A percentile compares a stretch with the other conserved stretches of the same genome.
Evolutionary conservation across 2,888 invertebrate genomes (phyloP).

Genomic region (Cryptus armator): DNA sequence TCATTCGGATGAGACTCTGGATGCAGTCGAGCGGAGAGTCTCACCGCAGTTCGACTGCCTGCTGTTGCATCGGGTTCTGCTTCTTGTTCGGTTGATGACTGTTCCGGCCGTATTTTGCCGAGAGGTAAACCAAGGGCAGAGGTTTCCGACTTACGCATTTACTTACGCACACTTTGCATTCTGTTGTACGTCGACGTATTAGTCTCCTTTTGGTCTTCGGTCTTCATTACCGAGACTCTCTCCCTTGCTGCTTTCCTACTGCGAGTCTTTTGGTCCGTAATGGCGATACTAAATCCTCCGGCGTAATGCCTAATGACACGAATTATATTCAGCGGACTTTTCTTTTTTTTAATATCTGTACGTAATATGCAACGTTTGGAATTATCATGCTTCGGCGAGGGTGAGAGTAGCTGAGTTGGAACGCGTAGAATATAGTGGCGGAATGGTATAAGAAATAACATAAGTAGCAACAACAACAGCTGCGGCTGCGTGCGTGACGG

Average conservation of each 20-base stretch:
- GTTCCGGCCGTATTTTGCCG: background rate
- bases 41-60: background rate
- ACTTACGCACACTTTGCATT: constrained; percentile 32
- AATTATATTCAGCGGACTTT: constrained; percentile 42
- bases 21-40: background rate
- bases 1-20: background rate
- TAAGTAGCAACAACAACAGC: constrained; percentile 37
- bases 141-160: constrained; percentile 11
- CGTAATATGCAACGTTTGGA: background rate
- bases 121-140: constrained; percentile 31
- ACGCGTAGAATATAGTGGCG: background rate
- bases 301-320: constrained; percentile 53
- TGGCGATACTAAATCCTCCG: constrained; percentile 46
- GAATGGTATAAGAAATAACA: constrained; percentile 1
- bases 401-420: background rate
- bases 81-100: constrained; percentile 5
- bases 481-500: constrained; percentile 57
- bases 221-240: background rate
- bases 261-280: background rate
- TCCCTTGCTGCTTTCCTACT: background rate
- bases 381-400: constrained; percentile 8
- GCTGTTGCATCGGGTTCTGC: background rate
- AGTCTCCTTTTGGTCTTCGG: background rate
- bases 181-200: background rate
- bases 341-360: constrained; percentile 15